Evolutionary conservation across 2,113 vertebrate genomes (phyloP).

Genomic region (Ageneiosus marmoratus): DNA sequence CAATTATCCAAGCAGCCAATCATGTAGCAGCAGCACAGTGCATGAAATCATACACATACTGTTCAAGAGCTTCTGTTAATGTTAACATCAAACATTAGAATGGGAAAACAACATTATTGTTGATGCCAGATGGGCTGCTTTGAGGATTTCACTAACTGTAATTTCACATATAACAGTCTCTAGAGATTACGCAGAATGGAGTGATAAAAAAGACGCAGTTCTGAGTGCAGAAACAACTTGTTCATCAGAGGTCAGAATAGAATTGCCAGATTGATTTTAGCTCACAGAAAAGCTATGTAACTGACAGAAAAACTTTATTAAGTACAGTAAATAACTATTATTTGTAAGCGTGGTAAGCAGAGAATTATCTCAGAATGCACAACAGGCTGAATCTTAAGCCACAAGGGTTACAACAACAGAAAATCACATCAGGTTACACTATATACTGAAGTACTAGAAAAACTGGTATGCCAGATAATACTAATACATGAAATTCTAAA

Average conservation of each 20-base stretch:
- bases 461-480: too few relatives aligned
- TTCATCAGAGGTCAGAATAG: neutral
- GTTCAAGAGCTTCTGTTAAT: neutral
- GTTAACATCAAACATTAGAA: neutral
- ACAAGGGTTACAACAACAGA: neutral
- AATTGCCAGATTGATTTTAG: neutral
- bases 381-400: neutral
- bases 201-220: neutral
- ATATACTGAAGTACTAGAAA: too few relatives aligned
- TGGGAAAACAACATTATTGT: neutral
- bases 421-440: neutral
- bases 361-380: neutral
- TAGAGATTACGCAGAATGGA: neutral
- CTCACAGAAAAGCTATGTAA: neutral
- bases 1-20: neutral
- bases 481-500: too few relatives aligned
- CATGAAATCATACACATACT: neutral
- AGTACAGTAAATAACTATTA: neutral
- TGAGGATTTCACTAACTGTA: neutral
- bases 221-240: neutral
- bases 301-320: neutral
- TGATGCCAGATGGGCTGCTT: neutral
- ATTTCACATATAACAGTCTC: neutral
- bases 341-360: neutral
- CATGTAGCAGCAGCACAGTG: neutral